These are phyloP conservation scores for Catajapyx aquilonaris DNA, from an alignment of 1,140 invertebrate species.

Conservation along the genomic window DNA sequence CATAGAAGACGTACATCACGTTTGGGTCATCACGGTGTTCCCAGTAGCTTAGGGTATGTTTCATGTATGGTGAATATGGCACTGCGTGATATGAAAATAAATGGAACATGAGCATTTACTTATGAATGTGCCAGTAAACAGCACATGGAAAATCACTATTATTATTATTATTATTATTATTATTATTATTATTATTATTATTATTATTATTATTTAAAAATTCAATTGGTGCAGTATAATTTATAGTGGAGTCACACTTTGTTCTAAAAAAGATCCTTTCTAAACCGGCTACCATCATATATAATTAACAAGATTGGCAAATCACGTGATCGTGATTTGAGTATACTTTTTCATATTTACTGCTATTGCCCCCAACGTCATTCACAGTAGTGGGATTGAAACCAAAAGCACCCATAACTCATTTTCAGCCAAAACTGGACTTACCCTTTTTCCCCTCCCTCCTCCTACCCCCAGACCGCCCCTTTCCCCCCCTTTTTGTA, in stretches of 20 bases:
- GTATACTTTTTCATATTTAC: no score
- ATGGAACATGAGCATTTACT: constrained; percentile 1
- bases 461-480: no score
- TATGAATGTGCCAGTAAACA: neutral
- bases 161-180: constrained; percentile 2
- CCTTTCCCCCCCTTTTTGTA: no score
- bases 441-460: no score
- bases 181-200: neutral
- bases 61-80: constrained; percentile 27
- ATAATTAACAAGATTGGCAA: no score
- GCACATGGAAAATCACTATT: neutral
- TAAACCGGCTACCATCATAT: no score
- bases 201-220: neutral
- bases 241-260: neutral
- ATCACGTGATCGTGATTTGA: no score
- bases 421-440: no score
- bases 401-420: no score
- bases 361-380: no score
- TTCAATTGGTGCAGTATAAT: neutral
- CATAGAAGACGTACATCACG: constrained; percentile 28
- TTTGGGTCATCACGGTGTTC: constrained; percentile 17
- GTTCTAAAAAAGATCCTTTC: neutral
- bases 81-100: constrained; percentile 22
- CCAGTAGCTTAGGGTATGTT: constrained; percentile 27
- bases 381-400: no score